A percentile compares a stretch with the other conserved stretches of the same genome.
Conservation (phyloP, 2,113 vertebrate species). For the Oreamnos americanus region DNA sequence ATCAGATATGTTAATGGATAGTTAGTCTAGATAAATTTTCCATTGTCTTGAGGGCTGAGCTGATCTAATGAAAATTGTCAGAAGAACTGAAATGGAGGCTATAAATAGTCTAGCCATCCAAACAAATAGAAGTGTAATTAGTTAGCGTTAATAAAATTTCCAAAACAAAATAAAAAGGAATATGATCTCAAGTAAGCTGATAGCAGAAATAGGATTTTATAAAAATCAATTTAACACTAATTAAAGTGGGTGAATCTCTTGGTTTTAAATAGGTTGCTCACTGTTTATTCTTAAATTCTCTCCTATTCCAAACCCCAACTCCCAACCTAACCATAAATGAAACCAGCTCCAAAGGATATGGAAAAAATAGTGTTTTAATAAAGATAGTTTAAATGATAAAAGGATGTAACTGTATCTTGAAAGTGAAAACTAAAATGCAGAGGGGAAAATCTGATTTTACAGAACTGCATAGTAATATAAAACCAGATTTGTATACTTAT, state of each 20-base stretch:
- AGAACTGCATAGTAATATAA: constrained; percentile 65
- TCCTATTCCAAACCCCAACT: neutral
- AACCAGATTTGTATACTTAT: constrained; percentile 67
- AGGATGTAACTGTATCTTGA: constrained; percentile 57
- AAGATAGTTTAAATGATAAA: constrained; percentile 70
- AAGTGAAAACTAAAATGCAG: constrained; percentile 66
- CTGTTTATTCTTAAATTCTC: constrained; percentile 51
- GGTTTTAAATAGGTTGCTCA: constrained; percentile 53
- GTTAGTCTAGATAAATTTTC: neutral
- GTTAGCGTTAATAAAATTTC: neutral
- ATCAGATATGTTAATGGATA: neutral
- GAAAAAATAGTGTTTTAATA: constrained; percentile 62
- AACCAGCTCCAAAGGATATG: constrained; percentile 29
- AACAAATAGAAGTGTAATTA: constrained; percentile 49
- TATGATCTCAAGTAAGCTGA: constrained; percentile 47
- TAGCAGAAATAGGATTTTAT: constrained; percentile 54
- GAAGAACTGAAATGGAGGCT: constrained; percentile 1
- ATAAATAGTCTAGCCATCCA: neutral
- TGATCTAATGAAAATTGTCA: constrained; percentile 3
- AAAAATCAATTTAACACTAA: constrained; percentile 62
- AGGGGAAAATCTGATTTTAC: constrained; percentile 66
- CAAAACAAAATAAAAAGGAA: constrained; percentile 50
- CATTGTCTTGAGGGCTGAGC: neutral
- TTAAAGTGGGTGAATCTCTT: constrained; percentile 27
- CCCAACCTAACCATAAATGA: constrained; percentile 22